Conservation (phyloP, 2,888 invertebrate genomes). For the Scaptomyza cyrtandrae region DNA sequence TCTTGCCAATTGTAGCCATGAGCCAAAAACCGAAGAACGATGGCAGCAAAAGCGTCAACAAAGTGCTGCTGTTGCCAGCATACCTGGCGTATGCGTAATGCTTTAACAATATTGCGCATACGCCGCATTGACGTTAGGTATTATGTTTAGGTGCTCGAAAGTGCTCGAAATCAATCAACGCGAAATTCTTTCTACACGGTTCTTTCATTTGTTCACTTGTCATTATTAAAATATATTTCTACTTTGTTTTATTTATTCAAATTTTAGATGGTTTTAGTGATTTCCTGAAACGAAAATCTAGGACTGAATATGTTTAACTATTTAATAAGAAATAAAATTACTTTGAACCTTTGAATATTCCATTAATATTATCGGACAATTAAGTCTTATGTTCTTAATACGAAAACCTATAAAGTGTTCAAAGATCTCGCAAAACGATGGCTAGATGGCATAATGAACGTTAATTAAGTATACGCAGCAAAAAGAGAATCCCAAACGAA, state of each 20-base stretch:
- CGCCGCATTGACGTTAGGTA: constrained; percentile 25
- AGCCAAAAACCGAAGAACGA: constrained; percentile 35
- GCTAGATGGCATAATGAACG: background rate
- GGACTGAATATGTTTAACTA: too few species aligned
- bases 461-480: constrained; percentile 46
- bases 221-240: too few species aligned
- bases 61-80: constrained; percentile 17
- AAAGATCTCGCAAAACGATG: constrained; percentile 11
- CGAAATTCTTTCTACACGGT: too few species aligned
- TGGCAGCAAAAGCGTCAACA: constrained; percentile 35
- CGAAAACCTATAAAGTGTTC: constrained; percentile 14
- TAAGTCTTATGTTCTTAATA: constrained; percentile 20
- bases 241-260: too few species aligned
- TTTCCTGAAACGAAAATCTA: too few species aligned
- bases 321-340: too few species aligned
- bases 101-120: constrained; percentile 46
- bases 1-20: constrained; percentile 41
- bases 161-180: constrained; percentile 3
- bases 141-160: background rate
- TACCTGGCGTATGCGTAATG: constrained; percentile 68
- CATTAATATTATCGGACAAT: constrained; percentile 12
- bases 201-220: background rate
- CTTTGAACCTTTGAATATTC: too few species aligned
- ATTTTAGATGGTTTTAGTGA: too few species aligned
- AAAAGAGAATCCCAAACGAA: too few species aligned